A percentile compares a stretch with the other conserved stretches of the same genome.
phyloP scores from a whole-genome alignment of 2,888 invertebrate genomes.

The Acanthoscelides obtectus region DNA sequence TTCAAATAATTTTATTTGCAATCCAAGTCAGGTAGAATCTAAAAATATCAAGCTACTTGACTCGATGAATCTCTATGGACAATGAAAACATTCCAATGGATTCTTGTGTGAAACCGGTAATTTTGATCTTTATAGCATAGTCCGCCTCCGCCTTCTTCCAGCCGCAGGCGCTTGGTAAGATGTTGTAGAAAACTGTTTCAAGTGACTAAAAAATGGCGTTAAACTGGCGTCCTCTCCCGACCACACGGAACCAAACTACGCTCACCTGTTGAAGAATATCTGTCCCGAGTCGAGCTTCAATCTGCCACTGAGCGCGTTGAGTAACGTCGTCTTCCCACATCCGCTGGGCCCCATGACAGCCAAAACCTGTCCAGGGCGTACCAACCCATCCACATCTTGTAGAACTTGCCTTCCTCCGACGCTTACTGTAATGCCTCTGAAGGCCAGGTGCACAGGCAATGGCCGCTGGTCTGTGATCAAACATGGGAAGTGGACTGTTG shows the following conservation, averaged over 20 bases:
- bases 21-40: too few species aligned
- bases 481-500: conserved; percentile 57
- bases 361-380: conserved; percentile 70
- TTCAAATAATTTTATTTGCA: too few species aligned
- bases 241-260: neutral
- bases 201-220: too few species aligned
- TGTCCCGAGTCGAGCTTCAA: conserved; percentile 61
- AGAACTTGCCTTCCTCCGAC: conserved; percentile 56
- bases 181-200: too few species aligned
- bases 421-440: conserved; percentile 58
- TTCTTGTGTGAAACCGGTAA: too few species aligned
- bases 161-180: too few species aligned
- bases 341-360: conserved; percentile 82
- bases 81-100: too few species aligned
- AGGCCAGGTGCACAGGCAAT: conserved; percentile 61
- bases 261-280: conserved; percentile 39
- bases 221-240: too few species aligned
- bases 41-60: too few species aligned
- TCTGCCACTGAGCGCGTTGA: conserved; percentile 72
- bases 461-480: conserved; percentile 52
- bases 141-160: too few species aligned
- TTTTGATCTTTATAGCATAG: too few species aligned
- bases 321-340: conserved; percentile 71
- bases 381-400: conserved; percentile 67
- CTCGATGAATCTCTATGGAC: too few species aligned